Evolutionary conservation across 2,113 vertebrate genomes (phyloP), one percentile per base, ranked within the genome.

Genomic region (Sorex fumeus): DNA sequence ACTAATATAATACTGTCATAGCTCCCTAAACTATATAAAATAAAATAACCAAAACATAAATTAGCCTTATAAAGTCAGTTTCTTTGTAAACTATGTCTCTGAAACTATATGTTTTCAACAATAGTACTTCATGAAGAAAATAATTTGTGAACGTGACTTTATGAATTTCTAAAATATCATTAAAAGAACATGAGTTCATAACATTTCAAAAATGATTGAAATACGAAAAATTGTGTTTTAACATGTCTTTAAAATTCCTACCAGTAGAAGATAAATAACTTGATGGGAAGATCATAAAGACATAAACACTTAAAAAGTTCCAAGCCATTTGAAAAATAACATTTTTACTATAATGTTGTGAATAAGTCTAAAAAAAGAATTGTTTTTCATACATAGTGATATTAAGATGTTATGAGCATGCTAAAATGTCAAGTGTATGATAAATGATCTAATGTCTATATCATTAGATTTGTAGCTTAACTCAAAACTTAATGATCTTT

Each of bases 401-500:
- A 75, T 86, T 72, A 86, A 57, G 19, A 82, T 70, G 1, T 78
- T 89, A 82, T 86, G 67, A 93, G 75, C 47, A 64, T 86, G 25
- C 64, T 79, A 21, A 93, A 91, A 77, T 93, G 9, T 84, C 30
- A 67, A 80, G 16, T n/a, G 1, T 60, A 71, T 81, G 84, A 91
- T 28, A 78, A 47, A 83, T 86, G 66, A 77, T 27, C 43, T 82
- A 93, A 82, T 67, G n/a, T 82, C 18, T 94, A 27, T 36, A 36
- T 67, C 2, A 91, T 79, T 84, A 80, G 62, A 88, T 84, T 43
- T 89, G 30, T 71, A 60, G 21, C 45, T 70, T 91, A 71, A 43
- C 28, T 19, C 50, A 43, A 89, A 83, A 79, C n/a, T 32, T 93
- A 91, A 91, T 76, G 34, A 84, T 76, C 43, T 76, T 94, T 76